phyloP scores from a whole-genome alignment of 2,888 invertebrate genomes.

The Andrena chrysosceles region DNA sequence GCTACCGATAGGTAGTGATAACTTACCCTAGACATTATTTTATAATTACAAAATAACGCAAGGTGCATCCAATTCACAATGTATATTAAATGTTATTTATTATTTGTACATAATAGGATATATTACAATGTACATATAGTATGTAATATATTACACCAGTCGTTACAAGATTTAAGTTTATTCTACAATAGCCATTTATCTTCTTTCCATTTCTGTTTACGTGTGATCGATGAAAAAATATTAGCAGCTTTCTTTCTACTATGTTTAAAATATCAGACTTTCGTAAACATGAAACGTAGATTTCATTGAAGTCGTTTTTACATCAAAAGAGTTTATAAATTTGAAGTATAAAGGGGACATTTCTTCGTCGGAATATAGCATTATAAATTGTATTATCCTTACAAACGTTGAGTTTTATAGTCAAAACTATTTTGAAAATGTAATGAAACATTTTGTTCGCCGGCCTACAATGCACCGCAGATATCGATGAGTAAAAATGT shows the following conservation, averaged over 20 bases:
- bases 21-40: not conserved
- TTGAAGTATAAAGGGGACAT: slow-evolving; percentile 57
- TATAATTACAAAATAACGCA: slow-evolving; percentile 16
- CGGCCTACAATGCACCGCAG: not conserved
- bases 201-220: slow-evolving; percentile 25
- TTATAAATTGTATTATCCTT: slow-evolving; percentile 48
- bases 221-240: slow-evolving; percentile 67
- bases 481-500: not conserved
- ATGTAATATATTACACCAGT: slow-evolving; percentile 56
- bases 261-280: slow-evolving; percentile 66
- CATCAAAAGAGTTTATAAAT: slow-evolving; percentile 54
- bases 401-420: slow-evolving; percentile 28
- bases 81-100: slow-evolving; percentile 67
- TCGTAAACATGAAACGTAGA: slow-evolving; percentile 60
- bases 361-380: slow-evolving; percentile 27
- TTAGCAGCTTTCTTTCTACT: slow-evolving; percentile 54
- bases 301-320: slow-evolving; percentile 54
- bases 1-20: too few species aligned
- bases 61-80: slow-evolving; percentile 8
- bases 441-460: slow-evolving; percentile 5
- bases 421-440: slow-evolving; percentile 5
- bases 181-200: slow-evolving; percentile 37
- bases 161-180: slow-evolving; percentile 45
- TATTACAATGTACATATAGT: slow-evolving; percentile 64
- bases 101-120: slow-evolving; percentile 66